A percentile compares a stretch with the other conserved stretches of the same genome.
These are phyloP conservation scores for Colossoma macropomum DNA, from an alignment of 2,113 vertebrate species.

Conservation along the genomic window DNA sequence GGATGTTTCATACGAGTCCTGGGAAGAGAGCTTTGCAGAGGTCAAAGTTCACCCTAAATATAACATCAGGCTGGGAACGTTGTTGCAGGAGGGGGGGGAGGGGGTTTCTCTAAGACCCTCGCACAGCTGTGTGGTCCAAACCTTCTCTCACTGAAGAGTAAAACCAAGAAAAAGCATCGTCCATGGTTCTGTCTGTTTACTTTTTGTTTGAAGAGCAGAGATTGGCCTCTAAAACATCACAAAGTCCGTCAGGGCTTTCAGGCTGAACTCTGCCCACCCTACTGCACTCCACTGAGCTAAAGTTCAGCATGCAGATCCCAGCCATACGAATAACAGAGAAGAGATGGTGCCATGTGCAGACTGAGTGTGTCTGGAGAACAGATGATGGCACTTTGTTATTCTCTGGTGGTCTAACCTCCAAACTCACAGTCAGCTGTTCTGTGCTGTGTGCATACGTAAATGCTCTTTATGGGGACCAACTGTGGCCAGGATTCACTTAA, in stretches of 20 bases:
- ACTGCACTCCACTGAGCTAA: neutral
- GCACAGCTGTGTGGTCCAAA: conserved; percentile 16
- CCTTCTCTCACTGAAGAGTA: neutral
- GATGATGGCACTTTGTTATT: conserved; percentile 52
- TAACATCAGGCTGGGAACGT: conserved; percentile 25
- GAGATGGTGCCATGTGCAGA: conserved; percentile 1
- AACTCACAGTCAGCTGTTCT: neutral
- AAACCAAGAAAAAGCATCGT: no score
- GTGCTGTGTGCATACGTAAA: conserved; percentile 17
- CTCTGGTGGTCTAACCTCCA: conserved; percentile 32
- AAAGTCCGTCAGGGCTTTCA: neutral
- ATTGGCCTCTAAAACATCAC: no score
- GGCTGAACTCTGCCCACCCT: neutral
- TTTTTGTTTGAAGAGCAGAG: neutral
- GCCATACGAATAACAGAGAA: neutral
- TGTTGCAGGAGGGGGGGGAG: neutral
- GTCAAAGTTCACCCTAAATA: conserved; percentile 44
- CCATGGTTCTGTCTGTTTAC: neutral
- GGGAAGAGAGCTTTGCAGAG: conserved; percentile 36
- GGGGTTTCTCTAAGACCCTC: conserved; percentile 2
- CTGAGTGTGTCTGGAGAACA: conserved; percentile 64
- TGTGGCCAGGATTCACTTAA: no score
- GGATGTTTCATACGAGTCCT: conserved; percentile 19
- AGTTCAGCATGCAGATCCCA: neutral
- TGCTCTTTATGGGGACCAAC: no score